Evolutionary conservation across 2,797 vertebrate genomes (phyloP).

Genomic region (Buphagus erythrorhynchus): DNA sequence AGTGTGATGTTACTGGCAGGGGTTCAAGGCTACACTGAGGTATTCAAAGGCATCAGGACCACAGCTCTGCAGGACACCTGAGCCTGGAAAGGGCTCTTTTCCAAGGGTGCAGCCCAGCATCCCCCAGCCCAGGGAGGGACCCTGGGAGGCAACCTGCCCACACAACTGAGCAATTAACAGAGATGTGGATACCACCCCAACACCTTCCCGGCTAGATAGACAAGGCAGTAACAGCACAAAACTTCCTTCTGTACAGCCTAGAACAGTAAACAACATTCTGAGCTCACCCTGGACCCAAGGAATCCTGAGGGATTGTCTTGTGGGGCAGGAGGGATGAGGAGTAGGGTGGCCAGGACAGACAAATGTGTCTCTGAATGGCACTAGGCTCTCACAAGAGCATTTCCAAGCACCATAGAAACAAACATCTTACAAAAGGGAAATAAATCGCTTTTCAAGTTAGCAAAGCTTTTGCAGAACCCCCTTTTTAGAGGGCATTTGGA

Average conservation of each 20-base stretch:
- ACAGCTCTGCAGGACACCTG: background rate
- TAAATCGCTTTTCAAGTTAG: background rate
- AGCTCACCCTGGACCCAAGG: background rate
- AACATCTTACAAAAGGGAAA: background rate
- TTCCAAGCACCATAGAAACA: background rate
- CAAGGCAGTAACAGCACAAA: background rate
- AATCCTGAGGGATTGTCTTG: background rate
- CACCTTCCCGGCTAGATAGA: too few relatives aligned
- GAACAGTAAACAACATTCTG: background rate
- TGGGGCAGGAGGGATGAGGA: background rate
- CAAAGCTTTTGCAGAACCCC: background rate
- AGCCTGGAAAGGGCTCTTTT: background rate
- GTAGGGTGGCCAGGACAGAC: background rate
- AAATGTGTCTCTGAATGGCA: background rate
- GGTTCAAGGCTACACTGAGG: background rate
- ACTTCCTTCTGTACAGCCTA: background rate
- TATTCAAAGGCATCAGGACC: background rate
- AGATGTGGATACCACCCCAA: background rate
- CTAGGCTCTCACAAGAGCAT: background rate
- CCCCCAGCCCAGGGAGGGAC: background rate
- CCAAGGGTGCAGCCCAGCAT: background rate
- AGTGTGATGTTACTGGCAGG: background rate
- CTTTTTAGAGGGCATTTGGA: background rate
- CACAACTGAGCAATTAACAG: background rate
- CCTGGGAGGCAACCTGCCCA: background rate